Base-by-base conservation (phyloP, 2,113 vertebrate genomes). In the Atherinomorus stipes region DNA sequence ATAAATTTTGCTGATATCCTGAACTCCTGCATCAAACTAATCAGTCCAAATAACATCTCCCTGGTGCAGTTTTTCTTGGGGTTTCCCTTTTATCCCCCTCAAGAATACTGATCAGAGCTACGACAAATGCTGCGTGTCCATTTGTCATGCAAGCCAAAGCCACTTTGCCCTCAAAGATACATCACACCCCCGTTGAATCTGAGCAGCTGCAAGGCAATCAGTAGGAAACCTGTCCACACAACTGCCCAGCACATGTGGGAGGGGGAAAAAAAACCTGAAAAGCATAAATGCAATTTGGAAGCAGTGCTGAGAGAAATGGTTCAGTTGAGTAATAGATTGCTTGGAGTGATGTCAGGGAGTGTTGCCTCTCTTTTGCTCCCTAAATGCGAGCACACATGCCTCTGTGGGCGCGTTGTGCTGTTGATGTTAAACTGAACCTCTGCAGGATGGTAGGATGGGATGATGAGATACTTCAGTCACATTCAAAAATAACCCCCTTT, bases 21-120 rank as follows among this genome's bases (percentile, higher is more conserved):
- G 51, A 64, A 54, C 25, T 19, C 51, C 62, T 77, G 64, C 40
- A 59, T 62, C 54, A 52, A 71, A 72, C 80, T 63, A 2, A 4
- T 61, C 42, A 47, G 38, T 66, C 62, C 76, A 53, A 73, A 56
- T 83, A 16, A 53, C 2, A 28, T 65, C 56, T 60, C 73, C 62
- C 78, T 45, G 63, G 61, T 40, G 73, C 50, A 22, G 26, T 58
- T 71, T 44, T 57, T 60, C 3, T 72, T 77, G 28, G 18, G 89
- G 85, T 79, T 79, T 90, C 85, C 86, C 90, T 85, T 84, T 4
- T 88, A 81, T 68, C 85, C 80, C 81, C 72, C 82, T 61, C 86
- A 63, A 63, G 64, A 58, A 74, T 64, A 66, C 67, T n/a, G 28
- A 31, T 66, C 62, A 65, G 25, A 60, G 63, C 73, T 60, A 71